Conservation (phyloP, 2,888 invertebrate genomes). For the Acronicta leporina region DNA sequence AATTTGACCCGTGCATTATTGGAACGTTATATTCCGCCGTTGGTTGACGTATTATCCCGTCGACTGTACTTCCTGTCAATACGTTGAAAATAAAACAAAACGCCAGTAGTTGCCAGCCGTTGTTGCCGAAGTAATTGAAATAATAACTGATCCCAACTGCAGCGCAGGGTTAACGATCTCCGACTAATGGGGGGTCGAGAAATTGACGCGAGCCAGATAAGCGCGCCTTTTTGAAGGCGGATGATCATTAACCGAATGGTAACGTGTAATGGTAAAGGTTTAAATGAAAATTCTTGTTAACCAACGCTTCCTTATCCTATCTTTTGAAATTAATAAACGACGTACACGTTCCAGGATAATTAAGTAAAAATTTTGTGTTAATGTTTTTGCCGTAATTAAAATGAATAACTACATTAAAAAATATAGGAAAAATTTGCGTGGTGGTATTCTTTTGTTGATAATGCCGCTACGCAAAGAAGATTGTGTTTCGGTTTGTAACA, state of each 20-base stretch:
- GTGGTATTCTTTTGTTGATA: no score
- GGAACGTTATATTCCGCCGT: conserved; percentile 3
- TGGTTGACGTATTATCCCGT: conserved; percentile 12
- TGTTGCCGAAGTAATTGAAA: conserved; percentile 61
- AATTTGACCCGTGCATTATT: conserved; percentile 19
- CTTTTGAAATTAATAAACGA: conserved; percentile 46
- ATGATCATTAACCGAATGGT: conserved; percentile 34
- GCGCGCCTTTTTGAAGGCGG: conserved; percentile 44
- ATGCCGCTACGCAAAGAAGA: no score
- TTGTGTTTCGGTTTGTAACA: no score
- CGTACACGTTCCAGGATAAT: conserved; percentile 18
- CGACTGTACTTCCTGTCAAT: conserved; percentile 24
- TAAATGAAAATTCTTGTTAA: conserved; percentile 43
- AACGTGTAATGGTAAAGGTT: conserved; percentile 31
- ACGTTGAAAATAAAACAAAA: conserved; percentile 53
- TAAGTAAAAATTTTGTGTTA: not conserved
- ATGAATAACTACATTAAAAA: no score
- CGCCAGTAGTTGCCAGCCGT: conserved; percentile 25
- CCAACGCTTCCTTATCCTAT: conserved; percentile 18
- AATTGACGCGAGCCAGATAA: conserved; percentile 48
- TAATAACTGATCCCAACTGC: conserved; percentile 58
- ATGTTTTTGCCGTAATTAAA: not conserved
- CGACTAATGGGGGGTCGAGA: conserved; percentile 53
- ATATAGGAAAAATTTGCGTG: no score
- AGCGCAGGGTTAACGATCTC: conserved; percentile 56